Evolutionary conservation across 2,797 vertebrate genomes (phyloP), one percentile per base, ranked within the genome.

Genomic region (Leptodactylus fallax): DNA sequence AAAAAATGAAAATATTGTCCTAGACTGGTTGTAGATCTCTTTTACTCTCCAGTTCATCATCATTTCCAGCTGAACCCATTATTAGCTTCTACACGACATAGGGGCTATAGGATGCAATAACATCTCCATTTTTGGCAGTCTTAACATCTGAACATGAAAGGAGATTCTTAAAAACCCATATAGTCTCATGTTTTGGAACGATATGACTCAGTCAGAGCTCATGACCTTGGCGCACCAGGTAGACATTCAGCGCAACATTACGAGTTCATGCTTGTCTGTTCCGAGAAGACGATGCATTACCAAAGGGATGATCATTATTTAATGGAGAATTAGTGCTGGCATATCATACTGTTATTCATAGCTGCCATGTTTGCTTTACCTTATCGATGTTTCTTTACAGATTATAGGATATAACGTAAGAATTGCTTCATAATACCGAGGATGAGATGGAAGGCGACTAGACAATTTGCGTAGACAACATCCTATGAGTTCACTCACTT

Each of bases 291-390:
- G 10, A 51, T 51, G 9, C 45, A 49, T n/a, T 49, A n/a, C 71
- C 71, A 47, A 21, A 17, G 11, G 4, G 45, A 74, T 74, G 45
- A 74, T 74, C 45, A 21, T 2, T 74, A 21, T 72, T 72, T 72
- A 49, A 47, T 72, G 19, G 71, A 49, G 71, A 74, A 74, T 74
- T 74, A 74, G 71, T n/a, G 45, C 36, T 74, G 71, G 45, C 71
- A 10, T 47, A 11, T 74, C 3, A 49, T 11, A 74, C 71, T 49
- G 17, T 47, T 47, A 74, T 47, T 74, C 71, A 47, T 74, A 47
- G 36, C 71, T 74, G 45, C 3, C 3, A 19, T 74, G 71, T 74
- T 74, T 74, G 47, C 19, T 74, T 49, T 74, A 49, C 47, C 71
- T 49, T 3, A 49, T 74, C 71, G 49, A 12, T 51, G 47, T 74